Conservation (phyloP, 2,888 invertebrate genomes). For the Julus scandinavius region DNA sequence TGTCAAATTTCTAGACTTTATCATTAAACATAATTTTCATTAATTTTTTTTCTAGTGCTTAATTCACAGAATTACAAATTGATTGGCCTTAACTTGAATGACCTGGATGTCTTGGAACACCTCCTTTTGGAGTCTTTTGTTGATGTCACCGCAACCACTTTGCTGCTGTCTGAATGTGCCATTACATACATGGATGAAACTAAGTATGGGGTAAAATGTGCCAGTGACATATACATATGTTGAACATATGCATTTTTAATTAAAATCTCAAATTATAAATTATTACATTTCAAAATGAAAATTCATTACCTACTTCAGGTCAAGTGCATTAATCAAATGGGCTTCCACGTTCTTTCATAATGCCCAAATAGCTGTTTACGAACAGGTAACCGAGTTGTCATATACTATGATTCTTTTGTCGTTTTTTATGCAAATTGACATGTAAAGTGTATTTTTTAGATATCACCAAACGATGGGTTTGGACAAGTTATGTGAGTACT, state of each 20-base stretch:
- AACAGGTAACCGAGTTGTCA: conserved; percentile 62
- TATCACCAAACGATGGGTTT: conserved; percentile 63
- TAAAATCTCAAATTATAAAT: neutral
- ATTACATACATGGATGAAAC: conserved; percentile 64
- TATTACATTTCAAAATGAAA: neutral
- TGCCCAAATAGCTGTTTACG: conserved; percentile 67
- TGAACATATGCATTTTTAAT: neutral
- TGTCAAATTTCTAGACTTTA: neutral
- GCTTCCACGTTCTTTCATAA: conserved; percentile 64
- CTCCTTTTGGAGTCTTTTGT: conserved; percentile 61
- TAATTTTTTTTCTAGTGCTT: conserved; percentile 1
- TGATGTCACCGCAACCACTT: conserved; percentile 63
- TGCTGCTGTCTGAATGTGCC: conserved; percentile 66
- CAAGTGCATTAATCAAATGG: conserved; percentile 65
- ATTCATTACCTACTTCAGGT: conserved; percentile 50
- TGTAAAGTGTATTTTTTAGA: conserved; percentile 48
- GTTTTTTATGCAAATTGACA: neutral
- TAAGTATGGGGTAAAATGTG: conserved; percentile 59
- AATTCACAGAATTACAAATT: conserved; percentile 56
- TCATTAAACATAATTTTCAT: neutral
- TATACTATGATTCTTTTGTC: no score
- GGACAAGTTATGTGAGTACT: conserved; percentile 62
- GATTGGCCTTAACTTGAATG: conserved; percentile 64
- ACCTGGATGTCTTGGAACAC: conserved; percentile 60
- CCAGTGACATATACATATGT: neutral